A percentile compares a stretch with the other conserved stretches of the same genome.
Evolutionary conservation across 2,797 vertebrate species (phyloP).

Genomic region (Artibeus lituratus): DNA sequence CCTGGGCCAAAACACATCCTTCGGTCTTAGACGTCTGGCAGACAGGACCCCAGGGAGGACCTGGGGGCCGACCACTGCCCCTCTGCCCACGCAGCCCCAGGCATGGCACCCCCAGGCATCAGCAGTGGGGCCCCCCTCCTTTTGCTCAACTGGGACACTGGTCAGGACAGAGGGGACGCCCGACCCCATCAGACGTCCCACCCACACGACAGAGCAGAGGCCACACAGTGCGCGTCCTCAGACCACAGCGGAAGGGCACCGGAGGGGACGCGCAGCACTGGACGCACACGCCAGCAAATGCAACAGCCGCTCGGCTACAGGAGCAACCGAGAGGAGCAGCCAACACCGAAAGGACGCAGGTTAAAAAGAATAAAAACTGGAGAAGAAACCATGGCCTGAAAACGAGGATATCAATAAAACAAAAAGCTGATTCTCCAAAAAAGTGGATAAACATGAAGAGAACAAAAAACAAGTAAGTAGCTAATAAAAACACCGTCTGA

Average conservation of each 20-base stretch:
- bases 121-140: not conserved
- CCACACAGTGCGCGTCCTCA: fast-evolving
- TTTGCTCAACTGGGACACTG: not conserved
- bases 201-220: not conserved
- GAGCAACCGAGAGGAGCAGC: not conserved
- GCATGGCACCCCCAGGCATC: no score
- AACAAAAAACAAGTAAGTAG: not conserved
- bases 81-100: no score
- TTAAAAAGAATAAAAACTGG: not conserved
- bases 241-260: fast-evolving
- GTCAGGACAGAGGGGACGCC: not conserved
- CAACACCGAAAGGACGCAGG: not conserved
- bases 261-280: not conserved
- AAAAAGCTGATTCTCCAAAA: not conserved
- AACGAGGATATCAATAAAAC: not conserved
- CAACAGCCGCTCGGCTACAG: not conserved
- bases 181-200: fast-evolving
- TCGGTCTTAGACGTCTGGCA: not conserved
- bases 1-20: not conserved
- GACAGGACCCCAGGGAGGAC: not conserved
- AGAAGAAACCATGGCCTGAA: not conserved
- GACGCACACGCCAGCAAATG: fast-evolving
- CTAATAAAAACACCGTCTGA: no score
- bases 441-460: not conserved
- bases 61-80: no score